These are phyloP conservation scores for Ormyrus thymus DNA, from an alignment of 2,888 invertebrate species.

Conservation along the genomic window DNA sequence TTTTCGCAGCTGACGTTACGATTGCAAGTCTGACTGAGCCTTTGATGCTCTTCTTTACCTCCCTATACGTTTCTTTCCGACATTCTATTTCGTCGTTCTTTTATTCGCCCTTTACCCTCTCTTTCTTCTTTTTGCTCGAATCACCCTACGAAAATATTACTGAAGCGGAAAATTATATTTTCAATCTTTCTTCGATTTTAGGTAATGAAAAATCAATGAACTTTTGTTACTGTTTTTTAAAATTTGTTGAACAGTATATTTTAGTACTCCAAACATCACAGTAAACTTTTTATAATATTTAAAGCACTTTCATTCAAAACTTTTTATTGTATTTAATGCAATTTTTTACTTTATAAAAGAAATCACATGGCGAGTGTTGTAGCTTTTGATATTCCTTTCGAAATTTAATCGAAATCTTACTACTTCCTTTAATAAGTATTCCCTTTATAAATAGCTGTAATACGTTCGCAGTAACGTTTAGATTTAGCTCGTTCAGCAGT, in stretches of 20 bases:
- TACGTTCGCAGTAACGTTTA: too few relatives aligned
- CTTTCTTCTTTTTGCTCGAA: slow-evolving; percentile 19
- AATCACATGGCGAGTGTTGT: too few relatives aligned
- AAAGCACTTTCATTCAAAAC: too few relatives aligned
- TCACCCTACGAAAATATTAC: slow-evolving; percentile 6
- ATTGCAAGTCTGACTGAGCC: slow-evolving; percentile 14
- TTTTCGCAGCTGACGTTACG: slow-evolving; percentile 31
- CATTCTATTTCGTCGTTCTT: slow-evolving; percentile 22
- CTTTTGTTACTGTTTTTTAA: slow-evolving; percentile 17
- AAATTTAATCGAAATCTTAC: too few relatives aligned
- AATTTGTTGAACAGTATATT: not conserved
- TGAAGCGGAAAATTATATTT: slow-evolving; percentile 24
- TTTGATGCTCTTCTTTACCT: slow-evolving; percentile 38
- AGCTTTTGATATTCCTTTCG: too few relatives aligned
- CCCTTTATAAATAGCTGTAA: too few relatives aligned
- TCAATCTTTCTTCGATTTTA: slow-evolving; percentile 9
- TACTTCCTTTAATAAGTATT: too few relatives aligned
- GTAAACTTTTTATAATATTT: not conserved
- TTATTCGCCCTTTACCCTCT: slow-evolving; percentile 9
- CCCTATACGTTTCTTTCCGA: slow-evolving; percentile 29
- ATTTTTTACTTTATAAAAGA: too few relatives aligned
- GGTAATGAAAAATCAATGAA: slow-evolving; percentile 17
- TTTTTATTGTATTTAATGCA: too few relatives aligned
- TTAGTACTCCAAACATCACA: not conserved
- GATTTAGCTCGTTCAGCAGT: not conserved